Evolutionary conservation across 2,888 invertebrate genomes (phyloP), one percentile per base, ranked within the genome.

Genomic region (Nephrotoma appendiculata): DNA sequence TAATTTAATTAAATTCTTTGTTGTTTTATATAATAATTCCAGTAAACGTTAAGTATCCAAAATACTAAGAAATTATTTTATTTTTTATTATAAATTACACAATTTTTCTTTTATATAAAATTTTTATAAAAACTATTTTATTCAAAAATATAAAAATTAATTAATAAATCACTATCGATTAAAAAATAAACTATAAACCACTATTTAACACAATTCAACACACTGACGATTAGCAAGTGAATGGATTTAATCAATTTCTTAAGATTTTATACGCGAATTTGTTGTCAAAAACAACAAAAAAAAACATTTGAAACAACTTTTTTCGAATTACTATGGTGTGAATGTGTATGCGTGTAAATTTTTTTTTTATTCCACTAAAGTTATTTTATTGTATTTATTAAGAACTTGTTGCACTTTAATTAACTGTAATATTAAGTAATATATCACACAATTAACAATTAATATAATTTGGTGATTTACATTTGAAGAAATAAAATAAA

Each of bases 201-300:
- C 41, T 42, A 6, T 12, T 12, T 15, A 84, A 84, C 84, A 84
- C 84, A 42, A 84, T 43, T 84, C 43, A 41, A 42, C 84, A 84
- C 84, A 84, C 84, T 41, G 41, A 84, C 84, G 84, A 84, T 84
- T 84, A 84, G 84, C 43, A 84, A 84, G 41, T 84, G 84, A 84
- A n/a, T 41, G 42, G 43, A n/a, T 84, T 84, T 15, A 84, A 84
- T 43, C 15, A 41, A 42, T 42, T 41, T 42, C 84, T 84, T 84
- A 84, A 84, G 84, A 84, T 84, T 43, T 84, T 84, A 84, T 84
- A 84, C 43, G 84, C 84, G 84, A 84, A 84, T 42, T 42, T 41
- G 41, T 84, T n/a, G 41, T 15, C 7, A 42, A 84, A 84, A 84
- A 71, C 71, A 71, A 71, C 71, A 71, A 71, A 71, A 71, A 71